Base-by-base conservation (phyloP, 2,888 invertebrate genomes). In the Ichneumon xanthorius region DNA sequence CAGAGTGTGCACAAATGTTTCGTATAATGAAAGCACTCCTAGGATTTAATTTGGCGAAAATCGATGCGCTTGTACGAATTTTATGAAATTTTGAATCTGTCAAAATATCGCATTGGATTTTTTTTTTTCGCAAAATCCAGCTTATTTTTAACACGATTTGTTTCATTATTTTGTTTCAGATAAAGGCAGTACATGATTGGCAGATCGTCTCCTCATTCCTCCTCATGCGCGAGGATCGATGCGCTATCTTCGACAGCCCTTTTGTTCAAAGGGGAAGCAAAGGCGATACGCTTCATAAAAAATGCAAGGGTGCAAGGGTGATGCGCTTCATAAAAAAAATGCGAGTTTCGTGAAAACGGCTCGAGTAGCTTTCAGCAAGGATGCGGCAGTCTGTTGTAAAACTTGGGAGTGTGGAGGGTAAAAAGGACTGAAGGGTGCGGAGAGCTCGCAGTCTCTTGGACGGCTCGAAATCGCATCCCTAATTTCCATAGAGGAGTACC, bases 391-490 rank as follows among this genome's bases (percentile, higher is more conserved):
- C 72, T 58, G 55, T 72, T 71, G 33, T 50, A 30, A 77, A 55
- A 77, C 55, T 67, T 30, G 30, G 19, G 14, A 78, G 45, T 14
- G 53, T 5, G 50, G 77, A 6, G 33, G n/a, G 19, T 45, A 16
- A 67, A 37, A 78, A 71, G 48, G 33, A 79, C 33, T 48, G 63
- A 19, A 61, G 48, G 61, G 33, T 16, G 65, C 37, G 22, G 63
- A 22, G 63, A 61, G 16, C 48, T 37, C 58, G 55, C n/a, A 26
- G 58, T 58, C 68, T 78, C 45, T 78, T 45, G 67, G 48, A 79
- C 70, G 70, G 37, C 71, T 79, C 70, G 26, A 72, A 80, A 63
- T 80, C 71, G 71, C 79, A 72, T 80, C 63, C 79, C 79, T 80
- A 80, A 80, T 80, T 80, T 80, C 63, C 63, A 65, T 72, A 61